Percentiles rank a stretch among this genome's conserved stretches.
phyloP scores from a whole-genome alignment of 2,113 vertebrate genomes.

The Sus scrofa region DNA sequence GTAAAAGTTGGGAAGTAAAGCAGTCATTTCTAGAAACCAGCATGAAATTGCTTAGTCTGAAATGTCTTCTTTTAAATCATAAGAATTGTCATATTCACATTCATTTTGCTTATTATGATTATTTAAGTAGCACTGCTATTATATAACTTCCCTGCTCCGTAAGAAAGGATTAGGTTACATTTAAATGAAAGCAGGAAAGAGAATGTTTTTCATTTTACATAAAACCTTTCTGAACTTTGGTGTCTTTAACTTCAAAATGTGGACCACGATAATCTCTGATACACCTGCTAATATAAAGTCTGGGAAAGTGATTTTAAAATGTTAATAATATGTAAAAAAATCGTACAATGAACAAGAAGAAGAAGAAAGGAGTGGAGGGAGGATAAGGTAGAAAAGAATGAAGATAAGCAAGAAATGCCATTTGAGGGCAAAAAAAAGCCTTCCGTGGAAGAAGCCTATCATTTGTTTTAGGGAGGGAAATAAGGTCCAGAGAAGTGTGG shows the following conservation, averaged over 20 bases:
- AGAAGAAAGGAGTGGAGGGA: background rate
- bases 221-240: background rate
- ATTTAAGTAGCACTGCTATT: background rate
- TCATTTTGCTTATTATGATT: background rate
- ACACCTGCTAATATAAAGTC: background rate
- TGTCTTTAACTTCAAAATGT: constrained; percentile 23
- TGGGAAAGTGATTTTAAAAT: constrained; percentile 1
- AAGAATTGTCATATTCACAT: background rate
- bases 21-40: background rate
- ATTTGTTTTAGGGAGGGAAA: background rate
- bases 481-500: background rate
- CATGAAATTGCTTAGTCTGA: background rate
- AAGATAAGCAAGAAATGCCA: background rate
- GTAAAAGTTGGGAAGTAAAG: constrained; percentile 28
- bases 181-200: background rate
- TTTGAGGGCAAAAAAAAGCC: background rate
- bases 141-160: background rate
- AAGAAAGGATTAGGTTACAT: background rate
- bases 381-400: background rate
- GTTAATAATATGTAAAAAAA: background rate
- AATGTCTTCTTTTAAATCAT: background rate
- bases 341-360: background rate
- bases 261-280: background rate
- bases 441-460: background rate
- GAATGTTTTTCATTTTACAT: background rate